phyloP scores from a whole-genome alignment of 2,888 invertebrate genomes.

The Hypomecis punctinalis region DNA sequence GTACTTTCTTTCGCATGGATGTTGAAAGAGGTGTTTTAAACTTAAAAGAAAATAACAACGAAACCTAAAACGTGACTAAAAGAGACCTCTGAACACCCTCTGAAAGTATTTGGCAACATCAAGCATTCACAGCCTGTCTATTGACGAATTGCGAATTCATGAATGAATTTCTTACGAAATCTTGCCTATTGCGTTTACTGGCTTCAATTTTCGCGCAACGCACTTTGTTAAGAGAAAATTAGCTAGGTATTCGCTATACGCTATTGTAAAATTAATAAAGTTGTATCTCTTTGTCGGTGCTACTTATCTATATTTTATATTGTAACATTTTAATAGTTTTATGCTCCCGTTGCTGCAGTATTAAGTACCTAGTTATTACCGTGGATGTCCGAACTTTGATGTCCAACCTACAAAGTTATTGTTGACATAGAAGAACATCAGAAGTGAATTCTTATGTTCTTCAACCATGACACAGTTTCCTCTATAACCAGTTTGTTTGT shows the following conservation, averaged over 20 bases:
- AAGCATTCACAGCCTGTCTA: background rate
- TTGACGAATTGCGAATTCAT: slow-evolving; percentile 2
- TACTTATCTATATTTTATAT: too few species aligned
- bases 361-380: background rate
- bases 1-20: too few species aligned
- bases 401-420: background rate
- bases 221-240: background rate
- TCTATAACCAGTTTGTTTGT: slow-evolving; percentile 3
- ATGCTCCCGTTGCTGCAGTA: too few species aligned
- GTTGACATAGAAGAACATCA: slow-evolving; percentile 6
- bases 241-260: too few species aligned
- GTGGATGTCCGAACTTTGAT: slow-evolving; percentile 2
- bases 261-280: too few species aligned
- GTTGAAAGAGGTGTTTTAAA: too few species aligned
- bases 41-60: too few species aligned
- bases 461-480: slow-evolving; percentile 11
- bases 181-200: background rate
- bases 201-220: background rate
- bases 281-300: too few species aligned
- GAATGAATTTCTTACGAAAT: slow-evolving; percentile 1
- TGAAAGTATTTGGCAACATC: background rate
- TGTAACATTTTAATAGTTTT: too few species aligned
- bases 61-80: background rate
- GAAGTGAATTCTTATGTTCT: slow-evolving; percentile 4
- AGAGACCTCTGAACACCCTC: too few species aligned